Conservation (phyloP, 92 coral and sea anemone species). For the Hydrozoanthus gracilis region DNA sequence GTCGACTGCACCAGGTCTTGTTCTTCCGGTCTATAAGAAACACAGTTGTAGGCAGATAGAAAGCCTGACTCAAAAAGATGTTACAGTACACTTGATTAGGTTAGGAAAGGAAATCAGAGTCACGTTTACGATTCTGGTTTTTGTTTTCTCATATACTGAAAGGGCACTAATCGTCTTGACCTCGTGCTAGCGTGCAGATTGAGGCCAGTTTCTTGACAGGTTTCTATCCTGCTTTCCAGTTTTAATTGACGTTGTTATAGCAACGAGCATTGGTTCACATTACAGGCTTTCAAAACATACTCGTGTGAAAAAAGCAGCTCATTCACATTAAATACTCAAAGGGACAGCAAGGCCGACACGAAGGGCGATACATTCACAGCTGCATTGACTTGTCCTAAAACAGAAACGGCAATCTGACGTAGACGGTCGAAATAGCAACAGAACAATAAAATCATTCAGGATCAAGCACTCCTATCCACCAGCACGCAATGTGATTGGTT, state of each 20-base stretch:
- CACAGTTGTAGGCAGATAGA: not conserved
- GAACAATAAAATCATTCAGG: conserved; percentile 60
- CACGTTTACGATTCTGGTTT: not conserved
- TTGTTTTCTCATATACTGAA: not conserved
- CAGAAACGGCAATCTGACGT: conserved; percentile 52
- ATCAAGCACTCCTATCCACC: conserved; percentile 43
- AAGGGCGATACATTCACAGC: not conserved
- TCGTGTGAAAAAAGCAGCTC: not conserved
- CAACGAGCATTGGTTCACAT: not conserved
- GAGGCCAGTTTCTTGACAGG: not conserved
- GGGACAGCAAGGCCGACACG: not conserved
- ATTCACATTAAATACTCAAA: not conserved
- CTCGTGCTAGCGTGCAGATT: not conserved
- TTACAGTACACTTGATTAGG: conserved; percentile 17
- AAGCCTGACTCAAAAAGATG: not conserved
- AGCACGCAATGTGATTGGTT: conserved; percentile 73
- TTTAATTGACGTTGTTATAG: conserved; percentile 21
- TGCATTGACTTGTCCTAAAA: not conserved
- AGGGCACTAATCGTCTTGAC: conserved; percentile 29
- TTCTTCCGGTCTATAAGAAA: conserved; percentile 6
- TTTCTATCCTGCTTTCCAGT: not conserved
- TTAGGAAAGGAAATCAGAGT: not conserved
- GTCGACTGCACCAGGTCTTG: not conserved
- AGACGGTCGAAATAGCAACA: conserved; percentile 56
- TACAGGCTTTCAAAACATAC: conserved; percentile 1